phyloP scores from a whole-genome alignment of 2,888 invertebrate genomes.

The Nomada flava region DNA sequence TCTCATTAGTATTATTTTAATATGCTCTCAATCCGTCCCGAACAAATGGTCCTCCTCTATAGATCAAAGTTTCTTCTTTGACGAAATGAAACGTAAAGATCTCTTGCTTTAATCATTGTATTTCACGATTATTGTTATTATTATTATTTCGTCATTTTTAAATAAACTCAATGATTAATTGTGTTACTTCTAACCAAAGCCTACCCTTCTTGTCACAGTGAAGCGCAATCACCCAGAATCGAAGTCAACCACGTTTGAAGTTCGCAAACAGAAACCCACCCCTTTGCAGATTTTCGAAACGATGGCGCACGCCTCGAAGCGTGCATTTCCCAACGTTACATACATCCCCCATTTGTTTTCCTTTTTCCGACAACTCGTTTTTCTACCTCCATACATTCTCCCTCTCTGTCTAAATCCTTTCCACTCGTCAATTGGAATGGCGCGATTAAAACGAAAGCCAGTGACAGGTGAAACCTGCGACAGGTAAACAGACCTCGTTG shows the following conservation, averaged over 20 bases:
- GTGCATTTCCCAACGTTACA: slow-evolving; percentile 8
- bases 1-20: too few species aligned
- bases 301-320: background rate
- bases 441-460: slow-evolving; percentile 1
- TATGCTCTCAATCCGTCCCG: too few species aligned
- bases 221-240: background rate
- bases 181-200: too few species aligned
- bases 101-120: too few species aligned
- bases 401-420: background rate
- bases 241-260: slow-evolving; percentile 24
- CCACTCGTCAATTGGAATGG: background rate
- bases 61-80: too few species aligned
- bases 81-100: too few species aligned
- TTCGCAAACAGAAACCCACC: background rate
- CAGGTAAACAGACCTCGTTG: background rate
- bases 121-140: too few species aligned
- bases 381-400: background rate
- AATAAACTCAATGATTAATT: too few species aligned
- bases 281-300: background rate
- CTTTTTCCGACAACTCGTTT: background rate
- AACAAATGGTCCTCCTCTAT: too few species aligned
- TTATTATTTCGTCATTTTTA: too few species aligned
- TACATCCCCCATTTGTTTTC: background rate
- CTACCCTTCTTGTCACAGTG: background rate
- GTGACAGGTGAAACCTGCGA: background rate